A percentile compares a stretch with the other conserved stretches of the same genome.
These are phyloP conservation scores for Montipora sp. DNA, from an alignment of 64 coral and sea anemone species.

Conservation along the genomic window DNA sequence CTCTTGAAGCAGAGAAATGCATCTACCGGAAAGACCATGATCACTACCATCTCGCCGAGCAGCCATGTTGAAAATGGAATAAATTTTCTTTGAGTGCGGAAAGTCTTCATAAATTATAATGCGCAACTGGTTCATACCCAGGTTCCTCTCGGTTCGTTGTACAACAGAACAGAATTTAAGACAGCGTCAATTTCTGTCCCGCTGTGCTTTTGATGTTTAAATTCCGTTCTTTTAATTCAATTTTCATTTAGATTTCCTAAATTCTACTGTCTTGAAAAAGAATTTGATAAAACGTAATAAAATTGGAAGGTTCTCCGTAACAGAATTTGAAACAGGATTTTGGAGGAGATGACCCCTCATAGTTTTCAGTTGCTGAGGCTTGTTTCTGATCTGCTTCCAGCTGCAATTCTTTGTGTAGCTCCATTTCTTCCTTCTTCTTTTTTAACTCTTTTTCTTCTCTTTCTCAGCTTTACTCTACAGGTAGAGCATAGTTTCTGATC, in stretches of 20 bases:
- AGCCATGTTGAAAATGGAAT: constrained; percentile 15
- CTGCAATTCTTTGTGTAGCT: constrained; percentile 59
- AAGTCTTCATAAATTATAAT: not conserved
- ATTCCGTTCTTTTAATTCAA: not conserved
- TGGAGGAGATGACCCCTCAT: too few species aligned
- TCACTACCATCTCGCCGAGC: not conserved
- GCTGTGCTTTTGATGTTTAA: not conserved
- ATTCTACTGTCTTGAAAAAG: not conserved
- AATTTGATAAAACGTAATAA: not conserved
- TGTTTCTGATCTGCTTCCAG: constrained; percentile 52
- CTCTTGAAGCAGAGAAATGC: constrained; percentile 30
- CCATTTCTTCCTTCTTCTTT: constrained; percentile 62
- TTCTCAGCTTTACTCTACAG: constrained; percentile 51
- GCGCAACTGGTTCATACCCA: not conserved
- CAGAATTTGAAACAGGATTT: too few species aligned
- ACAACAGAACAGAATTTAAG: constrained; percentile 10
- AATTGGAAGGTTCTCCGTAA: too few species aligned
- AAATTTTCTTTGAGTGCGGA: constrained; percentile 3
- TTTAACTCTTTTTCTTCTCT: not conserved
- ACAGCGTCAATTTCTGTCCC: not conserved
- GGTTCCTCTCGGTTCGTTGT: not conserved
- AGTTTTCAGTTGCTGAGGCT: constrained; percentile 55
- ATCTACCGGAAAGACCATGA: not conserved
- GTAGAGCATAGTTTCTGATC: constrained; percentile 50
- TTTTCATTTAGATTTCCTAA: constrained; percentile 1